Conservation (phyloP, 2,113 vertebrate genomes). For the Lepus timidus region DNA sequence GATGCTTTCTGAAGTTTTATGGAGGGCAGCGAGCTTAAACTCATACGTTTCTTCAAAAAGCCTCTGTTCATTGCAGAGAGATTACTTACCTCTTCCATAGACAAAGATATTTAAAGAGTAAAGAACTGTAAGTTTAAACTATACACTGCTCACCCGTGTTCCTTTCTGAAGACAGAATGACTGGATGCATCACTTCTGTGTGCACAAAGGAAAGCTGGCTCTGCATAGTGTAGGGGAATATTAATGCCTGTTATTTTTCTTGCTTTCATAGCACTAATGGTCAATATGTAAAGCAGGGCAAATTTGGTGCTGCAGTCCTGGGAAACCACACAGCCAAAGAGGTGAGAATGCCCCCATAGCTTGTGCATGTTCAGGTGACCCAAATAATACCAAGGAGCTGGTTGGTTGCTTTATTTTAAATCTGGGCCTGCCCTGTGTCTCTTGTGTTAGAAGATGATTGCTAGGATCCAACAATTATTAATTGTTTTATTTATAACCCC, state of each 20-base stretch:
- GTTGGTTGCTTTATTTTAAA: not conserved
- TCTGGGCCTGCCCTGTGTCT: not conserved
- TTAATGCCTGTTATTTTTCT: conserved; percentile 72
- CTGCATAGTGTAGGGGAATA: conserved; percentile 38
- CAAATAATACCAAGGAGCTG: not conserved
- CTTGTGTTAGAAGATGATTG: not conserved
- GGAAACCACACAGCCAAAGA: conserved; percentile 93
- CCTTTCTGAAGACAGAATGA: conserved; percentile 6
- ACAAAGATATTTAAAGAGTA: conserved; percentile 20
- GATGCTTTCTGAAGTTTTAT: not conserved
- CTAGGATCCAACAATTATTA: not conserved
- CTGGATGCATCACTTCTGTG: not conserved
- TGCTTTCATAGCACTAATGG: conserved; percentile 91
- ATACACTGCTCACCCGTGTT: not conserved
- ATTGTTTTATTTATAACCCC: not conserved
- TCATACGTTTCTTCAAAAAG: conserved; percentile 27
- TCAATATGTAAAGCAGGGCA: conserved; percentile 97
- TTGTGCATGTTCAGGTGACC: not conserved
- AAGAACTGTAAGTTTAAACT: conserved; percentile 27
- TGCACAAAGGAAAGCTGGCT: conserved; percentile 33
- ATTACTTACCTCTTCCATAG: not conserved
- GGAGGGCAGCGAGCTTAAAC: not conserved
- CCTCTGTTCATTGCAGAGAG: not conserved
- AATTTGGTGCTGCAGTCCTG: conserved; percentile 96
- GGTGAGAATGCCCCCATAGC: conserved; percentile 87